These are phyloP conservation scores for Hydriomena furcata DNA, from an alignment of 2,888 invertebrate genomes.

Conservation along the genomic window DNA sequence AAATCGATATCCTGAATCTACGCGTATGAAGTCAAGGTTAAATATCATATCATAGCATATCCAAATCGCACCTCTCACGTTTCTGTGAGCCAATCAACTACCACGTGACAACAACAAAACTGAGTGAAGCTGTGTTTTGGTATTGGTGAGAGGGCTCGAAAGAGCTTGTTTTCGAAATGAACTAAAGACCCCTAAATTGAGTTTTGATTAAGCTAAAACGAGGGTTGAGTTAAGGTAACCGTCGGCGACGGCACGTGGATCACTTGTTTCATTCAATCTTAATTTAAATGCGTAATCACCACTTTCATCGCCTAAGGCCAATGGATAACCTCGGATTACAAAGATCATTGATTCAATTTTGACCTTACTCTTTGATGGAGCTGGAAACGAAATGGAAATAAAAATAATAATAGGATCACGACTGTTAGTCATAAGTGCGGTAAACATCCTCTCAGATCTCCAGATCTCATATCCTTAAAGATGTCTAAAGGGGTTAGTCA, in stretches of 20 bases:
- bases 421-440: no score
- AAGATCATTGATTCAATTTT: background rate
- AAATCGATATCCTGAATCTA: no score
- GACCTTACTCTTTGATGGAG: background rate
- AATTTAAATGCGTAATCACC: slow-evolving; percentile 28
- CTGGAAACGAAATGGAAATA: no score
- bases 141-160: slow-evolving; percentile 46
- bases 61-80: no score
- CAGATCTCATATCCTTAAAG: no score
- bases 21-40: no score
- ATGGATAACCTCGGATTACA: background rate
- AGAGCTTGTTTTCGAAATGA: slow-evolving; percentile 54
- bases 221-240: slow-evolving; percentile 41
- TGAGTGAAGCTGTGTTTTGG: background rate
- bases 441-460: no score
- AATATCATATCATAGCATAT: no score
- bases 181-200: slow-evolving; percentile 60
- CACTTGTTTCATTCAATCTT: slow-evolving; percentile 41
- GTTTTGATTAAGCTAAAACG: slow-evolving; percentile 58
- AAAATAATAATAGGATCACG: no score
- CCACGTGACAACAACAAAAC: background rate
- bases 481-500: no score
- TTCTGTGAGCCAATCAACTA: no score
- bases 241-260: slow-evolving; percentile 47
- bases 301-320: background rate